Conservation (phyloP, 2,113 vertebrate genomes). For the Lophotis ruficrista region DNA sequence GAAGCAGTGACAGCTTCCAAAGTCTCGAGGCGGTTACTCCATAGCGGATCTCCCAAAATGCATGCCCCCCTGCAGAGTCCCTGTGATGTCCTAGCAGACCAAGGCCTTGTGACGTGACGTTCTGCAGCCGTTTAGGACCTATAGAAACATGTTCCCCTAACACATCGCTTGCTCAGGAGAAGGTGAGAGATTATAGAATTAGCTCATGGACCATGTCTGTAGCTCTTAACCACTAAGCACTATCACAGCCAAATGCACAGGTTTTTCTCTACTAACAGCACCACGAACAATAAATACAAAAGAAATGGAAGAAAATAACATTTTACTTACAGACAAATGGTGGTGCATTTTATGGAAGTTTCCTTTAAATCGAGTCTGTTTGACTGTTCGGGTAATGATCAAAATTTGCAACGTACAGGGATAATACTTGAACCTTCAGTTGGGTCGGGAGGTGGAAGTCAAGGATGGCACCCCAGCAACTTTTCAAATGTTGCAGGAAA, state of each 20-base stretch:
- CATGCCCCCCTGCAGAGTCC: background rate
- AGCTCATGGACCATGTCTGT: background rate
- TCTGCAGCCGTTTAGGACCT: background rate
- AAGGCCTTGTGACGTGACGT: fast-evolving
- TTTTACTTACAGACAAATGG: background rate
- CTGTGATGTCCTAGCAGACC: background rate
- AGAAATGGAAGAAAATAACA: background rate
- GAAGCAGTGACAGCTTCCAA: background rate
- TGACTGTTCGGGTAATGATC: background rate
- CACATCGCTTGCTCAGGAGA: background rate
- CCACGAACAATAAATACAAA: background rate
- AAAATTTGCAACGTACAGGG: background rate
- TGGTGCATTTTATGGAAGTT: background rate
- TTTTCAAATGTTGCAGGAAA: background rate
- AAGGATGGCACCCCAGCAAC: background rate
- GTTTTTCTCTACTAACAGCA: background rate
- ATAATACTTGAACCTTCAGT: background rate
- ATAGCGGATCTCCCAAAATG: background rate
- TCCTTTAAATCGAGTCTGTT: background rate
- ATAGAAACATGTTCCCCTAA: background rate
- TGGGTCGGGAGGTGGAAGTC: background rate
- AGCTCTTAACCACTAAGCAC: background rate
- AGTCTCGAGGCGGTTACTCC: background rate
- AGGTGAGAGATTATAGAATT: background rate
- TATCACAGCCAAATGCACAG: background rate